Evolutionary conservation across 2,797 vertebrate species (phyloP), one percentile per base, ranked within the genome.

Genomic region (Sebastes steindachneri): DNA sequence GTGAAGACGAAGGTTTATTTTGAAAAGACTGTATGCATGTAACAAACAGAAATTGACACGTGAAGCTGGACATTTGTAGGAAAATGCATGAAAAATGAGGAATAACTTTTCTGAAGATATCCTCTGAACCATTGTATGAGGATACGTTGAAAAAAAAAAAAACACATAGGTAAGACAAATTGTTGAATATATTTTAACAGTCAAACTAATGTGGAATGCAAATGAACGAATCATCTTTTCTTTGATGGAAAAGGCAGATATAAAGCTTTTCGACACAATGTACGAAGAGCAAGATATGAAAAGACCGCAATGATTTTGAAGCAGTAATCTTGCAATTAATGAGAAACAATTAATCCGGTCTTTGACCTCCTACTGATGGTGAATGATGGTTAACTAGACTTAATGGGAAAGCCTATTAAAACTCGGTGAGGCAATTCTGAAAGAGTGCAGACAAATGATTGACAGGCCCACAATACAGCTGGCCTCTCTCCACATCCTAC

Each of bases 381-480:
- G 88, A 92, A 82, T 81, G 76, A 86, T 81, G 77, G 76, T 91
- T 93, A 90, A 90, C 87, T 74, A 85, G 74, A 77, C 80, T 84
- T 92, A 93, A 93, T 93, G 71, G 79, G 51, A 83, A 86, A 79
- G 68, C 48, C 74, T 77, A 90, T 93, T 93, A 90, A 80, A 37
- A 75, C 87, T 48, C 25, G 1, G 68, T 67, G 66, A 81, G 68
- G 75, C 74, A 78, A 75, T 75, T 85, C 75, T 90, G 75, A 92
- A 87, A 88, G 87, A 84, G 73, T 80, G 68, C 84, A 88, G 91
- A 92, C 83, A 80, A 77, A 75, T 62, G 89, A 89, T 79, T 94
- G 93, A 94, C 92, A 92, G 82, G 81, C 83, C 77, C 78, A 95
- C 89, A 94, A 93, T 93, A 85, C 88, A 26, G 78, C 88, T 74